These are phyloP conservation scores for Rutilus rutilus DNA, from an alignment of 2,113 vertebrate species.

Conservation along the genomic window DNA sequence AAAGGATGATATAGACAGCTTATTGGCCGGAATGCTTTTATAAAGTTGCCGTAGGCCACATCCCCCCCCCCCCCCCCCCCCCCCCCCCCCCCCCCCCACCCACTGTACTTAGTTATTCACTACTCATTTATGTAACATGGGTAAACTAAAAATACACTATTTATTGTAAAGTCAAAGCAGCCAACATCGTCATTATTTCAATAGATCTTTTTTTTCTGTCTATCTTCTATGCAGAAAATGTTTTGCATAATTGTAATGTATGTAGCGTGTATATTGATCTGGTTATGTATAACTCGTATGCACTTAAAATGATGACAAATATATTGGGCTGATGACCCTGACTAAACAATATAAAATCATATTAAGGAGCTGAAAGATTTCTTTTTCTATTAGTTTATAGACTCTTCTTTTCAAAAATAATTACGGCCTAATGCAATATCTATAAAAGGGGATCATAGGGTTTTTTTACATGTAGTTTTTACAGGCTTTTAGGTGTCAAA, in stretches of 20 bases:
- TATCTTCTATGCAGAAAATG: conserved; percentile 40
- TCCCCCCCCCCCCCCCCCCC: background rate
- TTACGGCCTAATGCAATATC: background rate
- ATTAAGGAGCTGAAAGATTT: background rate
- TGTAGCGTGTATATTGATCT: conserved; percentile 47
- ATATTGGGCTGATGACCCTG: conserved; percentile 20
- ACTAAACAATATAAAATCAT: background rate
- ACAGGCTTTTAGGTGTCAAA: background rate
- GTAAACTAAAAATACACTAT: conserved; percentile 59
- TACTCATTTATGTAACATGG: conserved; percentile 51
- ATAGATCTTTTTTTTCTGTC: conserved; percentile 54
- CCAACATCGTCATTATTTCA: conserved; percentile 47
- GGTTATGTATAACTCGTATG: conserved; percentile 42
- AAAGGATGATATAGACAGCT: conserved; percentile 43
- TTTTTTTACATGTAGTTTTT: background rate
- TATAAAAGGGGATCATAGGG: background rate
- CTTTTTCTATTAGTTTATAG: conserved; percentile 5
- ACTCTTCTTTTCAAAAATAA: conserved; percentile 52
- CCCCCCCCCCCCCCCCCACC: background rate
- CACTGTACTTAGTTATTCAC: conserved; percentile 52
- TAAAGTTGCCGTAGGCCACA: conserved; percentile 56
- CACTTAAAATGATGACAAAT: conserved; percentile 17
- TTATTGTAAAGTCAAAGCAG: conserved; percentile 71
- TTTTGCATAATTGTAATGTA: conserved; percentile 35
- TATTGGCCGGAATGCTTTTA: conserved; percentile 58